phyloP scores from a whole-genome alignment of 2,797 vertebrate genomes.

The Lepus oiostolus region DNA sequence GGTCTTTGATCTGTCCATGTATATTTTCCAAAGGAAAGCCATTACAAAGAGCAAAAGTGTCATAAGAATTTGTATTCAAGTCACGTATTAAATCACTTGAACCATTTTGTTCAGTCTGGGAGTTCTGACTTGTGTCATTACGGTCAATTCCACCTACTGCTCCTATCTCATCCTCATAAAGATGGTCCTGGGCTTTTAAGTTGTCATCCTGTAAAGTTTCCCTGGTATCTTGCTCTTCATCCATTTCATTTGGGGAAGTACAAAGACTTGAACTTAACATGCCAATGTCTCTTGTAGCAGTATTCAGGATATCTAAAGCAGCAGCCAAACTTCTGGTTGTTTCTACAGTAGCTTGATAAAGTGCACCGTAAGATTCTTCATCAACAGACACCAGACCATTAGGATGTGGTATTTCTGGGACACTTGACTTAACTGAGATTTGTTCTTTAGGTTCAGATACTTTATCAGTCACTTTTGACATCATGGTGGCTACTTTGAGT shows the following conservation, averaged over 20 bases:
- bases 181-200: slow-evolving; percentile 89
- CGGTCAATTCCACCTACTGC: slow-evolving; percentile 94
- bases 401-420: slow-evolving; percentile 90
- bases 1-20: slow-evolving; percentile 81
- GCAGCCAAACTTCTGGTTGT: slow-evolving; percentile 96
- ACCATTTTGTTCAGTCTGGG: slow-evolving; percentile 91
- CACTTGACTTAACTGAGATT: slow-evolving; percentile 88
- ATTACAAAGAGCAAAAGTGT: slow-evolving; percentile 89
- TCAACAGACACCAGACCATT: slow-evolving; percentile 93
- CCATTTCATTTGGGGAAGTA: slow-evolving; percentile 88
- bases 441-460: slow-evolving; percentile 89
- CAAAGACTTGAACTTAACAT: slow-evolving; percentile 91
- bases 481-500: slow-evolving; percentile 96
- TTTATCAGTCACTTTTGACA: slow-evolving; percentile 93
- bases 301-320: slow-evolving; percentile 96
- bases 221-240: slow-evolving; percentile 89
- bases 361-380: slow-evolving; percentile 93
- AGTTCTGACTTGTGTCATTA: slow-evolving; percentile 85
- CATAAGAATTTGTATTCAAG: slow-evolving; percentile 82
- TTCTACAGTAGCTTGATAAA: slow-evolving; percentile 95
- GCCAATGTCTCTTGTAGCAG: slow-evolving; percentile 93
- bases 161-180: slow-evolving; percentile 92
- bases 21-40: slow-evolving; percentile 90
- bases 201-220: slow-evolving; percentile 88
- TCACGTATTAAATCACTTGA: slow-evolving; percentile 91